Evolutionary conservation across 1,140 invertebrate genomes (phyloP), one percentile per base, ranked within the genome.

Genomic region (Ruditapes philippinarum): DNA sequence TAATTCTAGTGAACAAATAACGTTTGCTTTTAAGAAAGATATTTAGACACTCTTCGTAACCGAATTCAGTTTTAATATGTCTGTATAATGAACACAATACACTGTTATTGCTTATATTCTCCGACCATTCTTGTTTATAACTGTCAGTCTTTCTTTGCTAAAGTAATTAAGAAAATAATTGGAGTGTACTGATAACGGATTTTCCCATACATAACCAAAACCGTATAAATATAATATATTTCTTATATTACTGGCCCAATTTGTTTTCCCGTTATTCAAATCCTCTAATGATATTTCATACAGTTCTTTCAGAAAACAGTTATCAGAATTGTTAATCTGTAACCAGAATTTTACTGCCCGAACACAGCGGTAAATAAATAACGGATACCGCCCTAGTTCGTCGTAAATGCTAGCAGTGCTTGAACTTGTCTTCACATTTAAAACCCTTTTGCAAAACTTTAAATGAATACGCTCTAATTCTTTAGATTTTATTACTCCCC

Each of bases 391-490:
- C 22, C 51, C 51, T n/a, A 57, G 22, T n/a, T 57, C 51, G 5
- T 22, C 51, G 51, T 57, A 57, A 3, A 57, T 57, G 22, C 51
- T 57, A 57, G 51, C 14, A 19, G 3, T 57, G 51, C 22, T 57
- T 4, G 51, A 22, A n/a, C 7, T 57, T 19, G 5, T 5, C 51
- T 57, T 57, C 9, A 57, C 51, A 57, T 57, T 57, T 11, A 17
- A 19, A 11, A 57, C 22, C 22, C 22, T 17, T 65, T 65, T 33
- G 33, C 60, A 65, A 36, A 65, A 65, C 22, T 54, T 57, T n/a
- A 40, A 33, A 68, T 49, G 33, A 28, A 81, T 73, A 17, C 51
- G 81, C 14, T 73, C n/a, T n/a, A 42, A 49, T 49, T 51, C 62
- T 81, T 51, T 54, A 36, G 38, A 40, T 25, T 65, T 45, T 5